A percentile compares a stretch with the other conserved stretches of the same genome.
Evolutionary conservation across 2,797 vertebrate species (phyloP).

Genomic region (Protosalanx chinensis): DNA sequence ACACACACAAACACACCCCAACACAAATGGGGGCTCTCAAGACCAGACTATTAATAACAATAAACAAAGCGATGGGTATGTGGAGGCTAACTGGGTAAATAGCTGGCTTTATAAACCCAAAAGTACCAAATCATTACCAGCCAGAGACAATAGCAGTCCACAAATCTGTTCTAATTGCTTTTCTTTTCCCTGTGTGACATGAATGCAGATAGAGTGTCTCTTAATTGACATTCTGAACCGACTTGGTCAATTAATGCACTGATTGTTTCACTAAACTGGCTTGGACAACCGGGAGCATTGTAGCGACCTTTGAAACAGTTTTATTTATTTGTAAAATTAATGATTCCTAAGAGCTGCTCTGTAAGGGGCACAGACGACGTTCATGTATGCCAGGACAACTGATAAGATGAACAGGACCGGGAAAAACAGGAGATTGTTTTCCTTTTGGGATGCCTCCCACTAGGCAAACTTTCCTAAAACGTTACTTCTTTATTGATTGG

Average conservation of each 20-base stretch:
- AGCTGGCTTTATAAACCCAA: slow-evolving; percentile 51
- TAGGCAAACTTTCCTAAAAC: slow-evolving; percentile 38
- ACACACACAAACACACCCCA: slow-evolving; percentile 18
- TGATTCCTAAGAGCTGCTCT: slow-evolving; percentile 48
- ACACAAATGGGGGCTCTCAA: slow-evolving; percentile 24
- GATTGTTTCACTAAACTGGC: slow-evolving; percentile 71
- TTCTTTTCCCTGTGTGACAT: slow-evolving; percentile 50
- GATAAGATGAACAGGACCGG: slow-evolving; percentile 51
- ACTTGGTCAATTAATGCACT: slow-evolving; percentile 71
- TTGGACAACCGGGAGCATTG: slow-evolving; percentile 58
- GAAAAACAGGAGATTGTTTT: slow-evolving; percentile 33
- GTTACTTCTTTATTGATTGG: slow-evolving; percentile 55
- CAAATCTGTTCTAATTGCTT: slow-evolving; percentile 66
- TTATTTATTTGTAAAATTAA: slow-evolving; percentile 36
- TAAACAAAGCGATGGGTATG: slow-evolving; percentile 25
- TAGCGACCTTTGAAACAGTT: slow-evolving; percentile 64
- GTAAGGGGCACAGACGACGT: slow-evolving; percentile 35
- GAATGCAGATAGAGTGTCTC: slow-evolving; percentile 60
- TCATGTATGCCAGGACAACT: slow-evolving; percentile 30
- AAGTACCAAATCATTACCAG: slow-evolving; percentile 59
- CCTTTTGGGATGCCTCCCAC: slow-evolving; percentile 38
- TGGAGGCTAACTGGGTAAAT: slow-evolving; percentile 34
- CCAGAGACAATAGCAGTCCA: slow-evolving; percentile 56
- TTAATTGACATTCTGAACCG: slow-evolving; percentile 71
- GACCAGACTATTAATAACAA: slow-evolving; percentile 43